Evolutionary conservation across 2,797 vertebrate species (phyloP).

Genomic region (Syngnathus rostellatus): DNA sequence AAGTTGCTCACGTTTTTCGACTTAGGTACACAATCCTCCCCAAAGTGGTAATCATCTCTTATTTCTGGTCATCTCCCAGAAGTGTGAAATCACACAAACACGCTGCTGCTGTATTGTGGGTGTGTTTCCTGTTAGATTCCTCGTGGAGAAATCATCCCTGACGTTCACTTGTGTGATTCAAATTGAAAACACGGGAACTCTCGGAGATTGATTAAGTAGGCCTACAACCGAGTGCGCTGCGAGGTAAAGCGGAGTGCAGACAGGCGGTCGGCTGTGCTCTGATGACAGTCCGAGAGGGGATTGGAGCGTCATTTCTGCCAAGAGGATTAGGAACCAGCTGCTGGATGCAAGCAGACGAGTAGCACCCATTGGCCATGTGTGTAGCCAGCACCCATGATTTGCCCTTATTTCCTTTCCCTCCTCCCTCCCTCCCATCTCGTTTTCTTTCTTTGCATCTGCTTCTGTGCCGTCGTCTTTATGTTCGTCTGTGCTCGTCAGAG

Average conservation of each 20-base stretch:
- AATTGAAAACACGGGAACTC: not conserved
- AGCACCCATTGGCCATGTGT: slow-evolving; percentile 37
- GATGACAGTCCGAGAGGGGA: slow-evolving; percentile 40
- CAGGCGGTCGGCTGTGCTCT: slow-evolving; percentile 36
- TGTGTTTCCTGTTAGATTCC: slow-evolving; percentile 17
- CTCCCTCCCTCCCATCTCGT: slow-evolving; percentile 6
- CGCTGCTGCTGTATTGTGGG: slow-evolving; percentile 37
- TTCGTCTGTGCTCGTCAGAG: slow-evolving; percentile 36
- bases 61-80: not conserved
- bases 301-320: slow-evolving; percentile 63
- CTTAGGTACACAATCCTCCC: not conserved
- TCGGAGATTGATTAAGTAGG: not conserved
- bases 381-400: slow-evolving; percentile 22
- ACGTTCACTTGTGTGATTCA: not conserved
- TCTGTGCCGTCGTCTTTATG: slow-evolving; percentile 41
- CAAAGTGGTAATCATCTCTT: not conserved
- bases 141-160: slow-evolving; percentile 6
- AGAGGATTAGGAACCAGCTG: slow-evolving; percentile 74
- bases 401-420: slow-evolving; percentile 3
- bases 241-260: slow-evolving; percentile 29
- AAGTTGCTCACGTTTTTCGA: no score
- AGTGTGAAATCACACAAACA: slow-evolving; percentile 46
- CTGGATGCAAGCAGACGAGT: slow-evolving; percentile 47
- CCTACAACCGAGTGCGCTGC: not conserved
- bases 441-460: slow-evolving; percentile 20